These are phyloP conservation scores for Andrena dorsata DNA, from an alignment of 2,888 invertebrate species.

Conservation along the genomic window DNA sequence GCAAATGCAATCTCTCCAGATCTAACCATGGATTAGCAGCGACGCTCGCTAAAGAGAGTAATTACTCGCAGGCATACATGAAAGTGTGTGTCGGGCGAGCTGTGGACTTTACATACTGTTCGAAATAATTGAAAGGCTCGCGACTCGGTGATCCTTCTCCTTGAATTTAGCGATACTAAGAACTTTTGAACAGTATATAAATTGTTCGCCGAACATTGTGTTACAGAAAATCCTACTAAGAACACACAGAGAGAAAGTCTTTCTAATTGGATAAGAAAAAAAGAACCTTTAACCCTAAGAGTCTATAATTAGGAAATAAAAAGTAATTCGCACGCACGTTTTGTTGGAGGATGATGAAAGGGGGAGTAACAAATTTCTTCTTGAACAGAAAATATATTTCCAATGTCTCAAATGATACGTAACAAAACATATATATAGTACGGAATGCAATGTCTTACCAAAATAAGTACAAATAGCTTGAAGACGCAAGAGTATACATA, in stretches of 20 bases:
- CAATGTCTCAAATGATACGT: slow-evolving; percentile 51
- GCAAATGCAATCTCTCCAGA: slow-evolving; percentile 61
- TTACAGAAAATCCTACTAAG: slow-evolving; percentile 51
- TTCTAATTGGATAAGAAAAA: slow-evolving; percentile 14
- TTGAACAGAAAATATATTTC: slow-evolving; percentile 67
- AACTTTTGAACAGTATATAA: slow-evolving; percentile 33
- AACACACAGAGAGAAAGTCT: slow-evolving; percentile 35
- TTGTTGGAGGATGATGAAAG: slow-evolving; percentile 33
- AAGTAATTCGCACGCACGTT: slow-evolving; percentile 20
- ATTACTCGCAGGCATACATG: slow-evolving; percentile 54
- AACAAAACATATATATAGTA: slow-evolving; percentile 55
- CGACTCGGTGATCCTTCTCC: too few species aligned
- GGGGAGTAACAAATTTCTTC: slow-evolving; percentile 48
- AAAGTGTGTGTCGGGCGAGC: slow-evolving; percentile 29
- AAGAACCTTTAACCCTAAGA: slow-evolving; percentile 6
- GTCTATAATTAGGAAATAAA: neutral
- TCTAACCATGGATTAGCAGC: slow-evolving; percentile 57
- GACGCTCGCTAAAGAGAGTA: slow-evolving; percentile 55
- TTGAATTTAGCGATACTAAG: neutral
- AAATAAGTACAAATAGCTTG: slow-evolving; percentile 43
- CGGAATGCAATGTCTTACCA: slow-evolving; percentile 50
- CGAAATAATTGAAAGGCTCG: neutral
- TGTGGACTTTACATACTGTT: slow-evolving; percentile 35
- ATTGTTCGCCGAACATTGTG: slow-evolving; percentile 30
- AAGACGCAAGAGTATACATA: slow-evolving; percentile 47